Conservation (phyloP, 2,888 invertebrate genomes). For the Lapara coniferarum region DNA sequence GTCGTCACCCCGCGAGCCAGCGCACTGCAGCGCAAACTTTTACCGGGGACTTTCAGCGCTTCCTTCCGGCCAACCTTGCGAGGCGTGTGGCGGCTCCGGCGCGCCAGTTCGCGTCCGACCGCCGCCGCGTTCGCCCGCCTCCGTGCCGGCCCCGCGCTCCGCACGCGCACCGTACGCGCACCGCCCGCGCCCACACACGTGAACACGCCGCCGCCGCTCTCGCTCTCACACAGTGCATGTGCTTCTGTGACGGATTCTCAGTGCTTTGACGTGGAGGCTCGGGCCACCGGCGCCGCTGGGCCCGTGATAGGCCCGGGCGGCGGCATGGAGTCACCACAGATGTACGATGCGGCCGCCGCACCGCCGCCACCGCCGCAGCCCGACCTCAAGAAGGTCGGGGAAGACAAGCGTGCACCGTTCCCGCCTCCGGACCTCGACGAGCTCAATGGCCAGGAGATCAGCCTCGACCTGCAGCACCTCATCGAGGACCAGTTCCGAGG, state of each 20-base stretch:
- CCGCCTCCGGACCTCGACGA: slow-evolving; percentile 93
- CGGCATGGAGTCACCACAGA: slow-evolving; percentile 93
- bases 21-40: slow-evolving; percentile 59
- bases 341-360: slow-evolving; percentile 90
- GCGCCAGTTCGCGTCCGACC: slow-evolving; percentile 60
- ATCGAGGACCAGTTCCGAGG: slow-evolving; percentile 97
- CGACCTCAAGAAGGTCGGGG: slow-evolving; percentile 82
- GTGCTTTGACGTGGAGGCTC: slow-evolving; percentile 81
- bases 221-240: slow-evolving; percentile 67
- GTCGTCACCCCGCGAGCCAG: slow-evolving; percentile 21
- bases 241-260: slow-evolving; percentile 73
- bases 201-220: slow-evolving; percentile 40
- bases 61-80: slow-evolving; percentile 79
- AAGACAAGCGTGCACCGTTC: slow-evolving; percentile 88
- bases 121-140: slow-evolving; percentile 18
- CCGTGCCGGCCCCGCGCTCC: slow-evolving; percentile 37
- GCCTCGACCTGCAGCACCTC: slow-evolving; percentile 94
- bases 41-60: slow-evolving; percentile 72
- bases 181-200: slow-evolving; percentile 36
- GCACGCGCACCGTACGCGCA: slow-evolving; percentile 46
- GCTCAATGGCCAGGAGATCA: slow-evolving; percentile 95
- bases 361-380: slow-evolving; percentile 86
- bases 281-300: slow-evolving; percentile 76
- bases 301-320: slow-evolving; percentile 75
- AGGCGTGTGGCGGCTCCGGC: slow-evolving; percentile 60